Base-by-base conservation (phyloP, 2,113 vertebrate genomes). In the Copsychus sechellarum region DNA sequence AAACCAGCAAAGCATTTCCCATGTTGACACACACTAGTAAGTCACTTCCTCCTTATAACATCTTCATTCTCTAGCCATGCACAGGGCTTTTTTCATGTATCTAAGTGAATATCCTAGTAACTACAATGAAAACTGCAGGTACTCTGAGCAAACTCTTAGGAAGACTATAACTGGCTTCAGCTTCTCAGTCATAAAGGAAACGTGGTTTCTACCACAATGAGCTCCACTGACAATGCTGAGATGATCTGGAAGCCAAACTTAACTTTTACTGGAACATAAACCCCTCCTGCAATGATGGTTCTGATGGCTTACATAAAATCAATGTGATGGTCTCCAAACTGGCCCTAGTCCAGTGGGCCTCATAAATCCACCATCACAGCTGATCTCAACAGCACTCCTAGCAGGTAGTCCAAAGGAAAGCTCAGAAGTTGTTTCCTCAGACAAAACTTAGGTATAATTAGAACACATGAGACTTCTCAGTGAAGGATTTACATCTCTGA, bases 171-270 rank as follows among this genome's bases (percentile, higher is more conserved):
- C 21, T 8, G 15, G 24, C n/a, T 90, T 76, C 54, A 47, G 70
- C 57, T 60, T 28, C n/a, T 58, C 70, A 71, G 1, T 56, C 48
- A 36, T 29, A 90, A 82, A 65, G 25, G 22, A 95, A 93, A 72
- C 0, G 0, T 5, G 21, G 40, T 58, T 86, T 86, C 53, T 43
- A 72, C 48, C 33, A 60, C 38, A 64, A 6, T 9, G 47, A 87
- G 18, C 40, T 64, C 53, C 36, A 28, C 43, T 67, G 81, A 76
- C 0, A 0, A 43, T 2, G 2, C 13, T 45, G 16, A 74, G 36
- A 56, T 2, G 2, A 88, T 36, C 28, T 56, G 66, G 74, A 82
- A 85, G 12, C 26, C 43, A 16, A 45, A 22, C 18, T 21, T 45
- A 60, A 19, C 42, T 66, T 26, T 47, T 25, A 38, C 19, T 47